phyloP scores from a whole-genome alignment of 2,888 invertebrate species.

The Uloborus plumipes region DNA sequence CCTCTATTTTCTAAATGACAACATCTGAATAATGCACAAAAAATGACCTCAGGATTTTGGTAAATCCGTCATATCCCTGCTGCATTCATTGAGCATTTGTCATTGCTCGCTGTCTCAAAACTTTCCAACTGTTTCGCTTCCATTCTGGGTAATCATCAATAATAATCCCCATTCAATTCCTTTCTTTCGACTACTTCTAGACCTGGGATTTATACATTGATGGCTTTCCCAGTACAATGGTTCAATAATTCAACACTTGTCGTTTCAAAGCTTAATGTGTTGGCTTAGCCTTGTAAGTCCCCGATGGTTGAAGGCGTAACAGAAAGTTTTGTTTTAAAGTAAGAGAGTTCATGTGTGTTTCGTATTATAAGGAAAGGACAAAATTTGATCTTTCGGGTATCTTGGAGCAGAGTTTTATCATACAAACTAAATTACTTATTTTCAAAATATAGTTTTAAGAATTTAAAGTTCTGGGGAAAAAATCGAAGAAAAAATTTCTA shows the following conservation, averaged over 20 bases:
- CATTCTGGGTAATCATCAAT: slow-evolving; percentile 19
- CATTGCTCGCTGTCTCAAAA: slow-evolving; percentile 19
- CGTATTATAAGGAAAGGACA: too few relatives aligned
- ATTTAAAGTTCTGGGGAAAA: too few relatives aligned
- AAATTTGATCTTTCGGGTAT: too few relatives aligned
- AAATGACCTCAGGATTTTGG: slow-evolving; percentile 17
- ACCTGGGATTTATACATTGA: slow-evolving; percentile 17
- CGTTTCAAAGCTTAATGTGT: background rate
- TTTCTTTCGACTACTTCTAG: slow-evolving; percentile 11
- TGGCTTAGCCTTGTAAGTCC: background rate
- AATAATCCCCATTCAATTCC: slow-evolving; percentile 14
- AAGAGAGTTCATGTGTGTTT: too few relatives aligned
- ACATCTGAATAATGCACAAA: slow-evolving; percentile 26
- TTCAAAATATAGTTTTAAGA: too few relatives aligned
- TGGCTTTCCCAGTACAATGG: slow-evolving; percentile 8
- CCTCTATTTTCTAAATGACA: slow-evolving; percentile 20
- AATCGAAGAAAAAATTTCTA: too few relatives aligned
- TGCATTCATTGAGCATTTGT: slow-evolving; percentile 21
- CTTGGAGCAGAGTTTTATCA: too few relatives aligned
- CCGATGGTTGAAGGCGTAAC: background rate
- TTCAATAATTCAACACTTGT: slow-evolving; percentile 20
- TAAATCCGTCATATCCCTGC: slow-evolving; percentile 19
- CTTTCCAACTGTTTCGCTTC: slow-evolving; percentile 15
- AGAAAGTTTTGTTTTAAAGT: background rate
- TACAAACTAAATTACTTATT: too few relatives aligned